Evolutionary conservation across 2,113 vertebrate genomes (phyloP), one percentile per base, ranked within the genome.

Genomic region (Coptodon rendalli): DNA sequence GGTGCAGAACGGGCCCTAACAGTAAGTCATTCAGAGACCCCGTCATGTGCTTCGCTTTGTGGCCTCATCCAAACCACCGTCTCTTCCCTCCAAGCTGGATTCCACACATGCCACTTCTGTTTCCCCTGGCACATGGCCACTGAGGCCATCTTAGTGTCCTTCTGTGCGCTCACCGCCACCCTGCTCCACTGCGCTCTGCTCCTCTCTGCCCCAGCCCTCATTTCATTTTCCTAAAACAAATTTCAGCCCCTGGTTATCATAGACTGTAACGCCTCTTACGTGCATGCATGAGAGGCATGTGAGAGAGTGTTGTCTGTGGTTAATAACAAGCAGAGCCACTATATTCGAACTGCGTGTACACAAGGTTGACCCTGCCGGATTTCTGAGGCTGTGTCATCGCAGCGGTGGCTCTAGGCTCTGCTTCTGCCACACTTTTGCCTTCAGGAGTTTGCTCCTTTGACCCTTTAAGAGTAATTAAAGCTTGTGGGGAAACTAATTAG

Each of bases 71-170:
- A 91, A 93, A 95, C 91, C 94, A 82, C 91, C 85, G 3, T 93
- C 83, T 89, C 88, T 83, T 85, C 87, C 89, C 86, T 90, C 79
- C 89, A 83, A 93, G 88, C 29, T 87, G 87, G 90, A 96, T 95
- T 96, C 94, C 95, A 93, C 83, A 85, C 93, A 90, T 95, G 93
- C 93, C 93, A 92, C 93, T 87, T 91, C 78, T 94, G 92, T 95
- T 95, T 94, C 93, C 80, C 89, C 93, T 95, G 95, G 94, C 95
- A 61, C 68, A 27, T 11, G 34, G 91, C 93, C 93, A 92, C 87
- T 4, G 5, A 66, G 83, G 85, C 94, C 56, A 73, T 91, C 89
- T 95, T 54, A 79, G 93, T 93, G 93, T 94, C 93, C 91, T 82
- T 84, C 88, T 95, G 90, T 93, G 91, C 85, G 89, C 90, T 87